Base-by-base conservation (phyloP, 2,888 invertebrate genomes). In the Sarcophaga rosellei region DNA sequence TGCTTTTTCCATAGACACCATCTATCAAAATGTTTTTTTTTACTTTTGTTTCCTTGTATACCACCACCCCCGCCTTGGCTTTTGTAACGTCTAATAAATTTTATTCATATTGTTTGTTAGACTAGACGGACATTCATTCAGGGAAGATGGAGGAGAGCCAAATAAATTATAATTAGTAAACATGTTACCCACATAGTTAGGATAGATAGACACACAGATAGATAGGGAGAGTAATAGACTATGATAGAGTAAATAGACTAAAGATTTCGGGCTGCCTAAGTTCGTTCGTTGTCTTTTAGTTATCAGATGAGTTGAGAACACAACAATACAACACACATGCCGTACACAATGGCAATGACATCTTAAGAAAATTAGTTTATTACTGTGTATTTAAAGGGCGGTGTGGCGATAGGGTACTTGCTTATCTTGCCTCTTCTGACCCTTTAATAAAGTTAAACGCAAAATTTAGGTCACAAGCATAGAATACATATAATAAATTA, bases 161-260 rank as follows among this genome's bases (percentile, higher is more conserved):
- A 86, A 86, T 86, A 86, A 86, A 86, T 86, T 86, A 86, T 86
- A 86, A 86, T 86, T 86, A 86, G 86, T 84, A 81, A 44, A 81
- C 81, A 81, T 86, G 75, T 74, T 77, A 21, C 44, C 57, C 59
- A 81, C 81, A 81, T 75, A 84, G 75, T 59, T 57, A 81, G 81
- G 63, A 78, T 35, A 10, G 35, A 35, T 35, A 10, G 35, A 35
- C 8, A 35, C 0, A 35, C 8, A 35, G 1, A 45, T 76, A 44
- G 66, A 23, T 59, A 20, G 57, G 15, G 10, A 61, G 44, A 47
- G 47, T 53, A 75, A 25, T 61, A 65, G 17, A 23, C 35, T 61
- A 61, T 6, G 17, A 47, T 63, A 25, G 74, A 21, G 63, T 35
- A 35, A 35, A 35, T 35, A 35, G 35, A 35, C 35, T 35, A 35